A percentile compares a stretch with the other conserved stretches of the same genome.
These are phyloP conservation scores for Drepanosiphum platanoidis DNA, from an alignment of 2,888 invertebrate genomes.

Conservation along the genomic window DNA sequence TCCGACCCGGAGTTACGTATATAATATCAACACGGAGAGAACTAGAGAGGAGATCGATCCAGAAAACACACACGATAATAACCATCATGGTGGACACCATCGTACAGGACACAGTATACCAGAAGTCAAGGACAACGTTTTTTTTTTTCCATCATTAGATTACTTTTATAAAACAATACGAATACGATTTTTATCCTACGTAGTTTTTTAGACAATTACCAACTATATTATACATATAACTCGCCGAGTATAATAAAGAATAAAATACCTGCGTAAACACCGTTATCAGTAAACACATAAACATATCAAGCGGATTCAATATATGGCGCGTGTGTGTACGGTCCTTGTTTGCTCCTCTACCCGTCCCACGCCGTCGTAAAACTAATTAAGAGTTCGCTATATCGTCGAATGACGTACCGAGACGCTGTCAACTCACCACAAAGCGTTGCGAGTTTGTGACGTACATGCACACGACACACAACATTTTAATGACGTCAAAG, in stretches of 20 bases:
- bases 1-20: not conserved
- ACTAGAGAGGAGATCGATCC: not conserved
- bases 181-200: not conserved
- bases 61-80: not conserved
- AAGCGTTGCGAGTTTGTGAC: not conserved
- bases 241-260: not conserved
- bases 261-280: not conserved
- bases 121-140: not conserved
- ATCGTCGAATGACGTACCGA: not conserved
- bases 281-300: not conserved
- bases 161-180: not conserved
- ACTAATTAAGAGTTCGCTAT: not conserved
- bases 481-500: constrained; percentile 13
- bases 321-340: not conserved
- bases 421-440: not conserved
- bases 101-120: not conserved
- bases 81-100: not conserved
- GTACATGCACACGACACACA: not conserved
- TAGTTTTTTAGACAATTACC: not conserved
- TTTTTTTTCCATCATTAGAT: not conserved
- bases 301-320: not conserved
- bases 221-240: not conserved
- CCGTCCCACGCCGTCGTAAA: not conserved
- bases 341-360: not conserved
- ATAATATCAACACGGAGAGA: not conserved